Evolutionary conservation across 2,113 vertebrate genomes (phyloP).

Genomic region (Corythoichthys haematopterus): DNA sequence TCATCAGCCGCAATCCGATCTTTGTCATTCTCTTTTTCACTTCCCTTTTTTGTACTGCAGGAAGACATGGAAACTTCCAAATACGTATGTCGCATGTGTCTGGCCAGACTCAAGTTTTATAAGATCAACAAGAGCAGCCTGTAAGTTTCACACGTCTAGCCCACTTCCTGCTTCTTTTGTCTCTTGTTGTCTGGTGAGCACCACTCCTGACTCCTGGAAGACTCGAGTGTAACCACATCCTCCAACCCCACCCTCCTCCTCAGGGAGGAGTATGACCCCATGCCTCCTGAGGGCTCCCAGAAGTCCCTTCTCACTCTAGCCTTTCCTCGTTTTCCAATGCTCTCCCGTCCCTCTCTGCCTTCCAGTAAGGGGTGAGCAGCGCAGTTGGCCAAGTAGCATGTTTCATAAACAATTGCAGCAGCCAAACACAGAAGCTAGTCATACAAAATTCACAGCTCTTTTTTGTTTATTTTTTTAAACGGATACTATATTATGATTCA

Average conservation of each 20-base stretch:
- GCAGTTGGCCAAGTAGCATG: constrained; percentile 39
- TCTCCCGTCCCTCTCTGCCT: constrained; percentile 83
- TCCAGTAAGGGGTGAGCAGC: constrained; percentile 86
- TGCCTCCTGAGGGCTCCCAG: constrained; percentile 80
- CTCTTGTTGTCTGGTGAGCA: constrained; percentile 10
- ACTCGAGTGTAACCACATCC: constrained; percentile 14
- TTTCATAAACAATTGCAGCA: background rate
- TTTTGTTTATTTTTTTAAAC: background rate
- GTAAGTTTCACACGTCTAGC: constrained; percentile 73
- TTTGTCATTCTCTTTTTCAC: constrained; percentile 16
- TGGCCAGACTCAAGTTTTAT: constrained; percentile 96
- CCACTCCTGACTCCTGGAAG: background rate
- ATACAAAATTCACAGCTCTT: background rate
- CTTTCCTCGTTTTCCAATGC: constrained; percentile 87
- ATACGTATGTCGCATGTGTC: constrained; percentile 95
- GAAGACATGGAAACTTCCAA: constrained; percentile 99
- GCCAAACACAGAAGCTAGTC: background rate
- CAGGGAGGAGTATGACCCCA: constrained; percentile 81
- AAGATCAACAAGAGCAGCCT: constrained; percentile 90
- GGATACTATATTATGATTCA: background rate
- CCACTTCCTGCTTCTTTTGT: constrained; percentile 45
- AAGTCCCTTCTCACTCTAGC: constrained; percentile 86
- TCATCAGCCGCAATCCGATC: constrained; percentile 10
- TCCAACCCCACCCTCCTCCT: constrained; percentile 71
- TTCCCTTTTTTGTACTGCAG: constrained; percentile 60